Evolutionary conservation across 2,797 vertebrate species (phyloP).

Genomic region (Hypotaenidia okinawae): DNA sequence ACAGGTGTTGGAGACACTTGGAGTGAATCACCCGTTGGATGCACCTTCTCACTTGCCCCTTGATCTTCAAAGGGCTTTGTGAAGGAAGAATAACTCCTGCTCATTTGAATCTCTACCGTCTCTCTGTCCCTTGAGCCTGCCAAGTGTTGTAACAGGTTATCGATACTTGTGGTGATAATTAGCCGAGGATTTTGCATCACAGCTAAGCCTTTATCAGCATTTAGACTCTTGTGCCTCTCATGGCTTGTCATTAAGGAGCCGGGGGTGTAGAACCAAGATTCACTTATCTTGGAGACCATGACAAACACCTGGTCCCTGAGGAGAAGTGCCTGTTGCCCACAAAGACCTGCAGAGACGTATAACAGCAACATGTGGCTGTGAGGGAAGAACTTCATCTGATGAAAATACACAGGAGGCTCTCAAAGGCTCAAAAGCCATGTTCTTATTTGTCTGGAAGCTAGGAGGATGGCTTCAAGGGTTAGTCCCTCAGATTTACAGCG

Average conservation of each 20-base stretch:
- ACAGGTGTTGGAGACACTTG: not conserved
- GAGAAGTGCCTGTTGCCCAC: not conserved
- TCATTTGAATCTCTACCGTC: not conserved
- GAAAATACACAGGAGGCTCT: not conserved
- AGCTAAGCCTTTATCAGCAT: not conserved
- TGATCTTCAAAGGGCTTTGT: not conserved
- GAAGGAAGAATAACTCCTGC: not conserved
- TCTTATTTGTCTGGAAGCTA: not conserved
- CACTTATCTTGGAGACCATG: not conserved
- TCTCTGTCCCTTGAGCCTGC: not conserved
- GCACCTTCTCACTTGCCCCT: not conserved
- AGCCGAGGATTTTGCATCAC: not conserved
- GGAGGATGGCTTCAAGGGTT: not conserved
- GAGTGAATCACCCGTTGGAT: not conserved
- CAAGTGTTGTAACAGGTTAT: not conserved
- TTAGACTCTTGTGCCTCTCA: not conserved
- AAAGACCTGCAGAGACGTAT: not conserved
- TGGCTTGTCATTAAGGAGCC: not conserved
- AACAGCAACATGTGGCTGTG: not conserved
- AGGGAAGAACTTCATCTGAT: not conserved
- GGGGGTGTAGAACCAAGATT: not conserved
- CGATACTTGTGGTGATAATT: not conserved
- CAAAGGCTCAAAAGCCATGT: fast-evolving
- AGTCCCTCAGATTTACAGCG: no score
- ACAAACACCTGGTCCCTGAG: not conserved